These are phyloP conservation scores for Napeogenes inachia DNA, from an alignment of 2,888 invertebrate species.

Conservation along the genomic window DNA sequence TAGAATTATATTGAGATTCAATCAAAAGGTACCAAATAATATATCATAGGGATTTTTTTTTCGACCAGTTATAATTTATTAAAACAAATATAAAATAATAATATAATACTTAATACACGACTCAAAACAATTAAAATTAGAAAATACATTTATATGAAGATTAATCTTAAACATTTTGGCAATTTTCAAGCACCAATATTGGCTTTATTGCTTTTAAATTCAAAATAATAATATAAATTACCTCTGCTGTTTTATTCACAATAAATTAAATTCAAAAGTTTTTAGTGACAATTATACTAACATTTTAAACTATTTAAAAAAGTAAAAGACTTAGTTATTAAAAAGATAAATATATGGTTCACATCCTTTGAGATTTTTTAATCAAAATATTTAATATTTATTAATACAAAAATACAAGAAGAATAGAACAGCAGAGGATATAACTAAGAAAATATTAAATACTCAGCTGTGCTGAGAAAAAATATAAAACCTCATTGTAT, in stretches of 20 bases:
- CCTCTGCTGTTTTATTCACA: too few relatives aligned
- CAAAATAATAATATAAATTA: slow-evolving; percentile 16
- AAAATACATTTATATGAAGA: slow-evolving; percentile 22
- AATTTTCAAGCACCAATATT: slow-evolving; percentile 54
- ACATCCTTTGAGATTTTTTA: not conserved
- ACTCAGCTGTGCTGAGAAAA: slow-evolving; percentile 24
- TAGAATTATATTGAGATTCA: too few relatives aligned
- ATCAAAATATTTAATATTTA: not conserved
- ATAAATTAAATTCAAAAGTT: slow-evolving; percentile 9
- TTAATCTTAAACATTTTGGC: slow-evolving; percentile 43
- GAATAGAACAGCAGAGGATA: slow-evolving; percentile 22
- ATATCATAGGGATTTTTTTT: not conserved
- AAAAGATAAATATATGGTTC: slow-evolving; percentile 19
- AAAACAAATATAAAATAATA: too few relatives aligned
- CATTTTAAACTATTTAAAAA: too few relatives aligned
- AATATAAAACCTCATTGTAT: slow-evolving; percentile 41
- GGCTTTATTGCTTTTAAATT: slow-evolving; percentile 44
- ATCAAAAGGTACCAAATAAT: slow-evolving; percentile 1
- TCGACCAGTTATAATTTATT: not conserved
- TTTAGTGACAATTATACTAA: too few relatives aligned
- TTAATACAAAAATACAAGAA: not conserved
- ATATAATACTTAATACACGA: slow-evolving; percentile 8
- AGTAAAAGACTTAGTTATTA: too few relatives aligned
- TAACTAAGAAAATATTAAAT: slow-evolving; percentile 15
- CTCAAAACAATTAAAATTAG: slow-evolving; percentile 15